Evolutionary conservation across 2,113 vertebrate species (phyloP).

Genomic region (Chamaea fasciata): DNA sequence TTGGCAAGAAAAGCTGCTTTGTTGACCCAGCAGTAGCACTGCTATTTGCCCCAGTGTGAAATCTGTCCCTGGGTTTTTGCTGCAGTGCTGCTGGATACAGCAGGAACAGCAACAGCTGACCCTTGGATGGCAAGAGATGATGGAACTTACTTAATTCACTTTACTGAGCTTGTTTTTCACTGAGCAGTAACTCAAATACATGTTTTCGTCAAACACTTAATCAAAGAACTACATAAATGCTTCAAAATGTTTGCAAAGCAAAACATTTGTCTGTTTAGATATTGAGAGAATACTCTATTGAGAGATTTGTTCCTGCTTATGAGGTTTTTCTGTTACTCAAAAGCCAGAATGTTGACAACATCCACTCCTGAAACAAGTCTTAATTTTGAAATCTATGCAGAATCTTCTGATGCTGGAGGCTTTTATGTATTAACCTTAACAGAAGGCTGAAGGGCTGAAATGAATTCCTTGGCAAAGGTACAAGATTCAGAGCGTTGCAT

Average conservation of each 20-base stretch:
- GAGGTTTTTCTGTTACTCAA: not conserved
- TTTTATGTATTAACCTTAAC: not conserved
- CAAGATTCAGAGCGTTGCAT: not conserved
- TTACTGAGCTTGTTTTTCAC: not conserved
- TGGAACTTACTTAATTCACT: not conserved
- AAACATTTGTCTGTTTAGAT: not conserved
- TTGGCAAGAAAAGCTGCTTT: not conserved
- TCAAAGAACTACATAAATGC: not conserved
- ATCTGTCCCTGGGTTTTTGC: not conserved
- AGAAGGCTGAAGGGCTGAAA: not conserved
- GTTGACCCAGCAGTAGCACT: not conserved
- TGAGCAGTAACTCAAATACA: not conserved
- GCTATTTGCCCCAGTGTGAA: not conserved
- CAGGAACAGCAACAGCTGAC: not conserved
- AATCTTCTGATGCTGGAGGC: not conserved
- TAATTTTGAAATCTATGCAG: not conserved
- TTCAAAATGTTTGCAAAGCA: not conserved
- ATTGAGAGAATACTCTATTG: not conserved
- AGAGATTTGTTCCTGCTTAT: not conserved
- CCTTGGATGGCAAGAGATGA: not conserved
- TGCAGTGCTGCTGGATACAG: not conserved
- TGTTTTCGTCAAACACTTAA: constrained; percentile 3
- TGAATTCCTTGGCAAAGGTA: not conserved
- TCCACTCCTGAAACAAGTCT: not conserved
- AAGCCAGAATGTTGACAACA: not conserved